These are phyloP conservation scores for Hesperia comma DNA, from an alignment of 2,888 invertebrate species.

Conservation along the genomic window DNA sequence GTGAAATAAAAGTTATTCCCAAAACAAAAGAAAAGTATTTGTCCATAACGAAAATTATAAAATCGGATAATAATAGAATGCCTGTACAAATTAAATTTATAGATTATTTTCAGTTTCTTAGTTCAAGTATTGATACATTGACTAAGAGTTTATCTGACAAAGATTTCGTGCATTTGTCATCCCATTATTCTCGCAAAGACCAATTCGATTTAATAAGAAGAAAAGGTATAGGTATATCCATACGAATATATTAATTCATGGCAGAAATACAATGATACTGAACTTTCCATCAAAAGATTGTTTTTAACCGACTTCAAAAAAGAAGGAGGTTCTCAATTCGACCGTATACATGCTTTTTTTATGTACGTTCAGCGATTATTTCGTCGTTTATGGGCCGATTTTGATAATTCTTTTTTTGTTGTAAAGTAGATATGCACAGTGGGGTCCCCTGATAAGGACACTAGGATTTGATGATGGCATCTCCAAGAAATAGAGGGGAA, in stretches of 20 bases:
- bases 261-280: constrained; percentile 19
- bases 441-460: too few species aligned
- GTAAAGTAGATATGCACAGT: too few species aligned
- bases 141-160: not conserved
- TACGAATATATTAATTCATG: constrained; percentile 43
- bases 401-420: too few species aligned
- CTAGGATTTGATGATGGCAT: too few species aligned
- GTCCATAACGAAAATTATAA: not conserved
- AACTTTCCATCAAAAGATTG: not conserved
- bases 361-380: too few species aligned
- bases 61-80: not conserved
- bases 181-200: not conserved
- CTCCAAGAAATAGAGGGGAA: too few species aligned
- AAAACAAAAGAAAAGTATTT: not conserved
- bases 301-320: too few species aligned
- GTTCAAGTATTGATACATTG: not conserved
- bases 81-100: not conserved
- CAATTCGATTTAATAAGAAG: not conserved
- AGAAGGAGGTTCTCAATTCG: too few species aligned
- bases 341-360: too few species aligned
- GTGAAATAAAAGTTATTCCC: not conserved
- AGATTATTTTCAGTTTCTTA: too few species aligned
- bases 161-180: not conserved
- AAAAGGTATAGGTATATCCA: constrained; percentile 32
- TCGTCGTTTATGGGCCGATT: too few species aligned